Base-by-base conservation (phyloP, 37 sponge, comb jelly and placozoan species). In the Eunapius fragilis region DNA sequence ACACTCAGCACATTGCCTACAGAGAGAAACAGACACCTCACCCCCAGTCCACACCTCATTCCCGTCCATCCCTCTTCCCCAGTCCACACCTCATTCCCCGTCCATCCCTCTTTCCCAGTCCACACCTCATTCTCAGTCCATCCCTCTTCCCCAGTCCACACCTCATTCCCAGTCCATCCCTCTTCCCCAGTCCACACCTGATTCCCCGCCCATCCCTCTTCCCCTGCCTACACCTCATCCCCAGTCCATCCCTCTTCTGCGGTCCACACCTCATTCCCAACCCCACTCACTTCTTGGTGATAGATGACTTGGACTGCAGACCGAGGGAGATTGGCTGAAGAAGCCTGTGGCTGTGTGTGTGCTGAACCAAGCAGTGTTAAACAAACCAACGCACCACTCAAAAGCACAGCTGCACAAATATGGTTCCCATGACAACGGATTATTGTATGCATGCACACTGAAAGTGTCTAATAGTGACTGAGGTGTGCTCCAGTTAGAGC, bases 271-370 rank as follows among this genome's bases (percentile, higher is more conserved):
- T 2, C 69, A 13, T 5, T 2, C 72, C 27, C 75, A 48, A 14
- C 36, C 36, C 49, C 49, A 79, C 80, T 81, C 28, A 90, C 88
- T 68, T 89, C 37, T 92, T 89, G 23, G 80, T 78, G 41, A 86
- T 72, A 11, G 92, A 36, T 14, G 95, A 89, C 74, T 95, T 95
- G n/a, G 92, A 85, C 22, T 76, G 31, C 14, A 86, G 49, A 19
- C 88, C 84, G 41, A 14, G 49, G 75, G 84, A 67, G 31, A 95
- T 76, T n/a, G 82, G 90, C 11, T 69, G 28, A 22, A 95, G 67
- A 7, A 88, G 70, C 10, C 85, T 84, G 31, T 79, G 85, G 25
- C 70, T 77, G 71, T 77, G 92, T 25, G 81, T 81, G 76, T 95
- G 27, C 85, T 89, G 72, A 25, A 82, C 30, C 10, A 82, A 49